Evolutionary conservation across 2,113 vertebrate species (phyloP), one percentile per base, ranked within the genome.

Genomic region (Vireo altiloquus): DNA sequence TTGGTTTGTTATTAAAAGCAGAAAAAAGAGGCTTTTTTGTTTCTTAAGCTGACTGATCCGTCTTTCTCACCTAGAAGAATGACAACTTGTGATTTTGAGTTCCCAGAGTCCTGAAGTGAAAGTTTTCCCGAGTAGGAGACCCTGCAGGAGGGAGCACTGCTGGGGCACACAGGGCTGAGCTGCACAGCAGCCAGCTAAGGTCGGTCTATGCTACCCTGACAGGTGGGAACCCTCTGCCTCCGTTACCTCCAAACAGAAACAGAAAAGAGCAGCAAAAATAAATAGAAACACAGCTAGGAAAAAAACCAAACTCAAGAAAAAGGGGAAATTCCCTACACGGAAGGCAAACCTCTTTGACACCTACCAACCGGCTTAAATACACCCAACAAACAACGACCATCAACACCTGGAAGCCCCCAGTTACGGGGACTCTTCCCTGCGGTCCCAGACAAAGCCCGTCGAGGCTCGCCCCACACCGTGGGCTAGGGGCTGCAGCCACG

Each of bases 141-240:
- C 90, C 95, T 97, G 94, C 82, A 82, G 76, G 90, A 92, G 89
- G 93, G 57, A 80, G 80, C 40, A 70, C 64, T 44, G 90, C 95
- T 66, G 89, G 95, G 94, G 96, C 93, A 95, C 94, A 90, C 87
- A 61, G 64, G 87, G 92, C 84, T 80, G 47, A 31, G 54, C 66
- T 22, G 23, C 46, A 18, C 44, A n/a, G 65, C 15, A 78, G 64
- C 68, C 81, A 54, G 10, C 60, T 31, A 49, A 28, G 50, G 61
- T 13, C 7, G 21, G 49, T 30, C 79, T 60, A 10, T 4, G 31
- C 54, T 23, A 59, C 46, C 49, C 57, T 72, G 82, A 61, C 87
- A 93, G 80, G 65, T 8, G 33, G 70, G 50, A 68, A 22, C 14
- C 49, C 6, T 52, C 42, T 9, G 30, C 46, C 76, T 70, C 78